Conservation (phyloP, 2,797 vertebrate genomes). For the Allobates femoralis region DNA sequence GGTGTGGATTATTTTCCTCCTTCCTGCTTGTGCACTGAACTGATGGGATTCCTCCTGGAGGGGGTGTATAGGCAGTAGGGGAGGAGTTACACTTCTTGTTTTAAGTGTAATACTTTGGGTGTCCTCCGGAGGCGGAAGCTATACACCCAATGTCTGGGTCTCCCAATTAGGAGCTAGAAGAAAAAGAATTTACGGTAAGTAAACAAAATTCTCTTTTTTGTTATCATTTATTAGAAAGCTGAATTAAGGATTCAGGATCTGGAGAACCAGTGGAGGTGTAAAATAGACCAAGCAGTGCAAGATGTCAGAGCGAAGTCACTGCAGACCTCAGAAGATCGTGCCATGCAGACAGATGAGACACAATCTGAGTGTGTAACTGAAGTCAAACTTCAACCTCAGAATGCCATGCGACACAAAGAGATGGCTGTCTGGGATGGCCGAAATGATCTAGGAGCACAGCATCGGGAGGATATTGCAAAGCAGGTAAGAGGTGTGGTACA, state of each 20-base stretch:
- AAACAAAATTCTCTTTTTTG: too few relatives aligned
- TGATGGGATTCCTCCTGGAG: too few relatives aligned
- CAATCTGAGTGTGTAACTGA: constrained; percentile 69
- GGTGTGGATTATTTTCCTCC: too few relatives aligned
- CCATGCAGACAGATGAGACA: constrained; percentile 79
- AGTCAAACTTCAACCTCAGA: constrained; percentile 75
- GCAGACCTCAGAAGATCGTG: constrained; percentile 69
- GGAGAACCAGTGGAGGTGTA: constrained; percentile 81
- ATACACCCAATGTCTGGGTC: too few relatives aligned
- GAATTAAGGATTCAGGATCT: constrained; percentile 73
- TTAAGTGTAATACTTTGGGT: too few relatives aligned
- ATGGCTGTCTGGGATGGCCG: constrained; percentile 75
- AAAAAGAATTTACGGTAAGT: too few relatives aligned
- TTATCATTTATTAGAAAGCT: constrained; percentile 71
- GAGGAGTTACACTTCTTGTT: too few relatives aligned
- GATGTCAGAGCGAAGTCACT: constrained; percentile 68
- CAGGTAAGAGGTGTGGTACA: constrained; percentile 70
- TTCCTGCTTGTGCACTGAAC: too few relatives aligned
- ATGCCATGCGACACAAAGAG: constrained; percentile 74
- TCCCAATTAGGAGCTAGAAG: too few relatives aligned
- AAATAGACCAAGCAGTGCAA: constrained; percentile 73
- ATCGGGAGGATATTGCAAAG: constrained; percentile 77
- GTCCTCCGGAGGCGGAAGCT: too few relatives aligned
- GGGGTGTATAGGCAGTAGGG: too few relatives aligned
- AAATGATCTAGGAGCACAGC: constrained; percentile 79